These are phyloP conservation scores for Harpalus rubripes DNA, from an alignment of 2,888 invertebrate species.

Conservation along the genomic window DNA sequence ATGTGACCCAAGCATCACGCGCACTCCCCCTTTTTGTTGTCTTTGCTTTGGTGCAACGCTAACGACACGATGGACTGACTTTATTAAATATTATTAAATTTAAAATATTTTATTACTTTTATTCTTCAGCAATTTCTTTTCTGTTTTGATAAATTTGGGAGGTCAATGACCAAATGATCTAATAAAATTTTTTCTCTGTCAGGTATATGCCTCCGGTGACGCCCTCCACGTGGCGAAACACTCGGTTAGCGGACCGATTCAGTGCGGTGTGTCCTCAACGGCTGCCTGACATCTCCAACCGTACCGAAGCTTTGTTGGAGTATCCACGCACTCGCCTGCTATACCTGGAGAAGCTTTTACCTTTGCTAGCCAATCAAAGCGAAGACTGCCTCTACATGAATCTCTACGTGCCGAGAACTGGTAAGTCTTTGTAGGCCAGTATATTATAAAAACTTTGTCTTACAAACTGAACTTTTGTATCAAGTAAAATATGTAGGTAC, in stretches of 20 bases:
- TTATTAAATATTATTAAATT: too few species aligned
- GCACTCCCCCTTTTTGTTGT: too few species aligned
- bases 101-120: too few species aligned
- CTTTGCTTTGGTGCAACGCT: too few species aligned
- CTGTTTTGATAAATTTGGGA: too few species aligned
- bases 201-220: conserved; percentile 97
- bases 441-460: too few species aligned
- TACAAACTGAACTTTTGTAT: too few species aligned
- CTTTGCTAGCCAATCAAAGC: conserved; percentile 93
- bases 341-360: conserved; percentile 90
- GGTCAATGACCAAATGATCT: too few species aligned
- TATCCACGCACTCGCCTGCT: conserved; percentile 91
- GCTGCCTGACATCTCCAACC: conserved; percentile 82
- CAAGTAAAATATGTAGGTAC: too few species aligned
- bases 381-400: conserved; percentile 99
- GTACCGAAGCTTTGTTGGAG: conserved; percentile 83
- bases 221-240: conserved; percentile 92
- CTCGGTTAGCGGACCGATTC: conserved; percentile 88
- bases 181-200: conserved; percentile 66
- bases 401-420: conserved; percentile 93
- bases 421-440: conserved; percentile 76
- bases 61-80: too few species aligned
- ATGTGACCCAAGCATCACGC: too few species aligned
- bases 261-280: conserved; percentile 94
- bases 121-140: too few species aligned